Percentiles rank a stretch among this genome's conserved stretches.
phyloP scores from a whole-genome alignment of 2,888 invertebrate genomes.

The Pammene fasciana region DNA sequence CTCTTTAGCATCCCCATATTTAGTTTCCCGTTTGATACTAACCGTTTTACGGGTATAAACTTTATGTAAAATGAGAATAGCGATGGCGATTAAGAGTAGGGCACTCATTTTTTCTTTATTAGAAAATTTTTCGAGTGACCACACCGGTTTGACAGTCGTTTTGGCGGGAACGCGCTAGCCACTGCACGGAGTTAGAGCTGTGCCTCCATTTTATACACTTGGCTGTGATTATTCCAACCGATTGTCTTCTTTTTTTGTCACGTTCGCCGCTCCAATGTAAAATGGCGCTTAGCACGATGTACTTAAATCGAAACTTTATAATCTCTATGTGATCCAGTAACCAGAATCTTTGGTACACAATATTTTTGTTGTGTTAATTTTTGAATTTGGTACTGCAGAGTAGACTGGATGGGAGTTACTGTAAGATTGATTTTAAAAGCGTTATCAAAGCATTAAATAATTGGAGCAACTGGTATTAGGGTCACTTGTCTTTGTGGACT shows the following conservation, averaged over 20 bases:
- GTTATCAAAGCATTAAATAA: slow-evolving; percentile 19
- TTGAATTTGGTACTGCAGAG: slow-evolving; percentile 2
- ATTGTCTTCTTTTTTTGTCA: slow-evolving; percentile 28
- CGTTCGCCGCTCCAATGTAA: not conserved
- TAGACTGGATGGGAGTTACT: not conserved
- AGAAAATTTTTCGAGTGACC: slow-evolving; percentile 65
- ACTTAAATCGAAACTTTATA: not conserved
- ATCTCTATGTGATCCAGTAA: not conserved
- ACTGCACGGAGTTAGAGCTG: slow-evolving; percentile 50
- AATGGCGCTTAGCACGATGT: slow-evolving; percentile 4
- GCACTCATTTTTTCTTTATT: slow-evolving; percentile 72
- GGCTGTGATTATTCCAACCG: slow-evolving; percentile 31
- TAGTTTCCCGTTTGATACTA: slow-evolving; percentile 53
- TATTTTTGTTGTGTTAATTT: slow-evolving; percentile 29
- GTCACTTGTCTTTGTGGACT: not conserved
- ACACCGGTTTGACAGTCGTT: slow-evolving; percentile 62
- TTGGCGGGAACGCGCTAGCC: slow-evolving; percentile 63
- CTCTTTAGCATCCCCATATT: slow-evolving; percentile 55
- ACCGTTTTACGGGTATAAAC: slow-evolving; percentile 59
- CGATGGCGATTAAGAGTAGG: slow-evolving; percentile 60
- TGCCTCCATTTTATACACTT: slow-evolving; percentile 52
- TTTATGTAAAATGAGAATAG: slow-evolving; percentile 64
- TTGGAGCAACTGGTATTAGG: slow-evolving; percentile 10
- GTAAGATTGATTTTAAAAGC: slow-evolving; percentile 20
- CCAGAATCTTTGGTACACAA: slow-evolving; percentile 26